phyloP scores from a whole-genome alignment of 2,797 vertebrate species.

The Molossus alvarezi region DNA sequence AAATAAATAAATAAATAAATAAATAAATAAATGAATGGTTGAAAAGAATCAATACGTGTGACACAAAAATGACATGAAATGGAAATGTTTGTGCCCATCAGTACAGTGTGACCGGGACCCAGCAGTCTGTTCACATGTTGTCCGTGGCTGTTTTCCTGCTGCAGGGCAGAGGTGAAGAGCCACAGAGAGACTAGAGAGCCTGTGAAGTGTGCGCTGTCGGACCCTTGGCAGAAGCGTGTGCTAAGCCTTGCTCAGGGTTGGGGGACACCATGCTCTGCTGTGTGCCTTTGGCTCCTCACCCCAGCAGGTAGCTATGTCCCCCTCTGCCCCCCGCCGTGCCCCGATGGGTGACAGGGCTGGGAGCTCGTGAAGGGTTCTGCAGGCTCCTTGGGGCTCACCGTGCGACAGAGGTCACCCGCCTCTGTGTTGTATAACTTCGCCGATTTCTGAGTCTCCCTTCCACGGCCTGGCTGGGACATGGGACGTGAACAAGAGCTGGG shows the following conservation, averaged over 20 bases:
- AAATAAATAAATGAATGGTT: neutral
- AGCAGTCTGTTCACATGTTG: fast-evolving
- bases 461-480: neutral
- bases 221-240: neutral
- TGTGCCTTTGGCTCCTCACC: neutral
- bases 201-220: neutral
- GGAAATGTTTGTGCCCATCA: neutral
- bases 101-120: neutral
- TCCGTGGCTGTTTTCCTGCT: neutral
- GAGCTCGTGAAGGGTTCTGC: fast-evolving
- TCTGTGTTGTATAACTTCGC: neutral
- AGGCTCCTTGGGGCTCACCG: no score
- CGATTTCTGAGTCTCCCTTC: neutral
- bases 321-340: fast-evolving
- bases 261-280: fast-evolving
- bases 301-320: neutral
- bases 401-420: neutral
- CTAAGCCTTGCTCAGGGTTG: fast-evolving
- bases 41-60: neutral
- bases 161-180: no score
- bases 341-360: neutral
- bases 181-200: fast-evolving
- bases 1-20: no score
- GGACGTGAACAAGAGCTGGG: neutral
- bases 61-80: neutral